Evolutionary conservation across 2,888 invertebrate species (phyloP).

Genomic region (Sphinx pinastri): DNA sequence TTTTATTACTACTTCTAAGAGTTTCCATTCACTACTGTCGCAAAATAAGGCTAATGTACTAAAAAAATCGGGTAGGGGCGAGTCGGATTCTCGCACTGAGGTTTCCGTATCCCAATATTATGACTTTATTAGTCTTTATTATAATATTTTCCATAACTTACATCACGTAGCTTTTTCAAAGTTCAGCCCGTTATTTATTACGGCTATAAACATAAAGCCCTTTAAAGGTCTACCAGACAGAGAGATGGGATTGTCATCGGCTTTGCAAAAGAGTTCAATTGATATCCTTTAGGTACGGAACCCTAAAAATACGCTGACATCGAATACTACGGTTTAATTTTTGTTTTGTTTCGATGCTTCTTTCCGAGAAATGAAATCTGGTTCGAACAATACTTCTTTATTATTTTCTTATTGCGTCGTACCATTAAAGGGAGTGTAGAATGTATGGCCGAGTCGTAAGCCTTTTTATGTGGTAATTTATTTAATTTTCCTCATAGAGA

Average conservation of each 20-base stretch:
- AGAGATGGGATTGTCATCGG: no score
- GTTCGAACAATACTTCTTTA: slow-evolving; percentile 21
- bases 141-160: no score
- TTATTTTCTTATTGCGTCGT: slow-evolving; percentile 16
- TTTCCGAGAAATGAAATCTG: slow-evolving; percentile 19
- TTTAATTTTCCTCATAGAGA: slow-evolving; percentile 11
- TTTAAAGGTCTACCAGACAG: no score
- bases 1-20: neutral
- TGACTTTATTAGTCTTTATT: no score
- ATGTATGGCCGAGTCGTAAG: neutral
- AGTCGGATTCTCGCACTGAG: no score
- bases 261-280: no score
- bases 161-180: no score
- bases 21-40: neutral
- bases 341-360: neutral
- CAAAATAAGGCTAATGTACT: neutral
- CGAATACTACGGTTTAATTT: neutral
- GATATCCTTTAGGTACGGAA: no score
- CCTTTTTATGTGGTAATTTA: slow-evolving; percentile 2
- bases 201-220: no score
- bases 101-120: no score
- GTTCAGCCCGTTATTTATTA: no score
- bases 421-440: slow-evolving; percentile 15
- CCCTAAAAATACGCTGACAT: neutral
- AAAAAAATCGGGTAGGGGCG: no score